These are phyloP conservation scores for Amyelois transitella DNA, from an alignment of 1,140 invertebrate genomes.

Conservation along the genomic window DNA sequence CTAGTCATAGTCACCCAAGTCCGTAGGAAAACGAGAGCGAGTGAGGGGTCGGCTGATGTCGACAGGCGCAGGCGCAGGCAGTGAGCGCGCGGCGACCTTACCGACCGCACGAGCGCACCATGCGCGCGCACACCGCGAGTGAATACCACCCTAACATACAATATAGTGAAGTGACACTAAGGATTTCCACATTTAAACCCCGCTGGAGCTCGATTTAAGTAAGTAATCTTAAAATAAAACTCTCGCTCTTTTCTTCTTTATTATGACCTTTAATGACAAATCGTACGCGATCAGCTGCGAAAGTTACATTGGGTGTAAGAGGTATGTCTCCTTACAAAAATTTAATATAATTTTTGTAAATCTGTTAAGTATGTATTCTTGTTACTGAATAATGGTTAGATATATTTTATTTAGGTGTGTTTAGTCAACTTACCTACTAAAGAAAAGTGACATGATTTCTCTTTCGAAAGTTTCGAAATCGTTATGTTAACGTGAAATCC, in stretches of 20 bases:
- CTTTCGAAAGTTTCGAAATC: slow-evolving; percentile 55
- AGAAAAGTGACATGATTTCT: slow-evolving; percentile 28
- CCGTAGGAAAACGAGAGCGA: slow-evolving; percentile 24
- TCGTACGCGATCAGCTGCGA: slow-evolving; percentile 49
- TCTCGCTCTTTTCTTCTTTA: slow-evolving; percentile 1
- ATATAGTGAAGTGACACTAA: slow-evolving; percentile 57
- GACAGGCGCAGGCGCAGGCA: slow-evolving; percentile 20
- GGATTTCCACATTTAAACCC: slow-evolving; percentile 30
- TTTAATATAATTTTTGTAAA: too few species aligned
- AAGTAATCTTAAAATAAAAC: slow-evolving; percentile 7
- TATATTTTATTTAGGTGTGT: background rate
- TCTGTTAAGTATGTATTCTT: too few species aligned
- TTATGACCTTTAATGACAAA: slow-evolving; percentile 13
- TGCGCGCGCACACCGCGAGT: slow-evolving; percentile 49
- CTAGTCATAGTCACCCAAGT: slow-evolving; percentile 18
- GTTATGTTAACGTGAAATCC: slow-evolving; percentile 19
- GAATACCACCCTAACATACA: slow-evolving; percentile 27
- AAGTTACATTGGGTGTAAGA: slow-evolving; percentile 32
- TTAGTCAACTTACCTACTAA: background rate
- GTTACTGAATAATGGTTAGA: too few species aligned
- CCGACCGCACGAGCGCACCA: slow-evolving; percentile 44
- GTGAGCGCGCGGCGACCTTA: slow-evolving; percentile 53
- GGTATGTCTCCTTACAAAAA: background rate
- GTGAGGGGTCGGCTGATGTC: slow-evolving; percentile 25
- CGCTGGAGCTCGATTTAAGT: slow-evolving; percentile 5